Percentiles rank a stretch among this genome's conserved stretches.
These are phyloP conservation scores for Brachionus angularis DNA, from an alignment of 1,140 invertebrate species.

Conservation along the genomic window DNA sequence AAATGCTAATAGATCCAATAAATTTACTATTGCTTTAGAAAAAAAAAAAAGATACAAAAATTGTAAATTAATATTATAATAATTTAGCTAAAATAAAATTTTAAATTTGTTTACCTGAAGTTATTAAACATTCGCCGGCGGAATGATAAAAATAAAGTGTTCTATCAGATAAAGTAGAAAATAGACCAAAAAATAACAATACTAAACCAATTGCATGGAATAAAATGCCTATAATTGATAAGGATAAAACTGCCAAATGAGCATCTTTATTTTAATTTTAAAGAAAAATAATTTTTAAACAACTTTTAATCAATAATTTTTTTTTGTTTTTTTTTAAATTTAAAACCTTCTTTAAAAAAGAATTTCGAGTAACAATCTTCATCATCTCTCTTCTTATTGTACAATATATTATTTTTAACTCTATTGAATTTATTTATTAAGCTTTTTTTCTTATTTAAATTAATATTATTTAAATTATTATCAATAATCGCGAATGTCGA, in stretches of 20 bases:
- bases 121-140: slow-evolving; percentile 45
- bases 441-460: too few relatives aligned
- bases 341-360: too few relatives aligned
- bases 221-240: slow-evolving; percentile 44
- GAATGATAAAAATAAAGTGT: slow-evolving; percentile 47
- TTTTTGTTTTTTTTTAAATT: slow-evolving; percentile 3
- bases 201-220: slow-evolving; percentile 44
- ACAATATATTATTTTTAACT: too few relatives aligned
- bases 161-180: slow-evolving; percentile 16
- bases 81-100: neutral
- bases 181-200: slow-evolving; percentile 44
- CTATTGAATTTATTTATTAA: too few relatives aligned
- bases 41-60: too few relatives aligned
- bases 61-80: neutral
- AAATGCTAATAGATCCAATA: slow-evolving; percentile 23
- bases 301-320: neutral
- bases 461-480: too few relatives aligned
- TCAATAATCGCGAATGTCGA: too few relatives aligned
- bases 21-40: slow-evolving; percentile 11
- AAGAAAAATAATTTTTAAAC: neutral
- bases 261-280: slow-evolving; percentile 42
- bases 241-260: slow-evolving; percentile 44
- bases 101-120: slow-evolving; percentile 21
- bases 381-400: too few relatives aligned
- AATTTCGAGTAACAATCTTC: too few relatives aligned